phyloP scores from a whole-genome alignment of 37 sponge, comb jelly and placozoan genomes.

The Oopsacas minuta region DNA sequence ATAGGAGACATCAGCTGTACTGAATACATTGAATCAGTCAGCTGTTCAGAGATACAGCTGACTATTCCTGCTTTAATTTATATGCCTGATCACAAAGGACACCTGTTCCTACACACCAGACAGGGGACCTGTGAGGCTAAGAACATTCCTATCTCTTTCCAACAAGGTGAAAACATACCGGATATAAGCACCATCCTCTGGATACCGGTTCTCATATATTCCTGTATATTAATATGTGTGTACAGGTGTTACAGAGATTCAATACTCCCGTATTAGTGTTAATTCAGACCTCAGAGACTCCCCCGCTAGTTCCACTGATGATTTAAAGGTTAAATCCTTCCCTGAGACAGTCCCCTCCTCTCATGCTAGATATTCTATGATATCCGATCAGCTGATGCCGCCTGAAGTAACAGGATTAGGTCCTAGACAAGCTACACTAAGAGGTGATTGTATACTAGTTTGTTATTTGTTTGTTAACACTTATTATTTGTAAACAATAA shows the following conservation, averaged over 20 bases:
- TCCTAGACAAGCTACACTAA: not conserved
- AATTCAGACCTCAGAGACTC: not conserved
- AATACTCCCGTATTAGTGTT: not conserved
- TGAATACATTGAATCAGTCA: not conserved
- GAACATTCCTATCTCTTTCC: not conserved
- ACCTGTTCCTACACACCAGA: constrained; percentile 4
- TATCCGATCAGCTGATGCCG: not conserved
- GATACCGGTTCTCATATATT: not conserved
- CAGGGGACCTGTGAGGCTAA: constrained; percentile 1
- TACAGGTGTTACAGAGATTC: not conserved
- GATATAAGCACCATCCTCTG: not conserved
- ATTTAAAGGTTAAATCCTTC: not conserved
- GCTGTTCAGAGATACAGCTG: not conserved
- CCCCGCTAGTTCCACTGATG: not conserved
- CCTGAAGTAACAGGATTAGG: not conserved
- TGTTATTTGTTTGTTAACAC: too few relatives aligned
- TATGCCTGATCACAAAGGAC: not conserved
- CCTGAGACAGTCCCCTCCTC: not conserved
- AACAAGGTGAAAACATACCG: not conserved
- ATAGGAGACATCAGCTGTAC: not conserved
- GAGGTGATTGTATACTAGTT: not conserved
- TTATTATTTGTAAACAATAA: not conserved
- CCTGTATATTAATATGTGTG: not conserved
- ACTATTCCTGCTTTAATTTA: not conserved
- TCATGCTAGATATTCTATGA: not conserved